These are phyloP conservation scores for Morone saxatilis DNA, from an alignment of 2,113 vertebrate species.

Conservation along the genomic window DNA sequence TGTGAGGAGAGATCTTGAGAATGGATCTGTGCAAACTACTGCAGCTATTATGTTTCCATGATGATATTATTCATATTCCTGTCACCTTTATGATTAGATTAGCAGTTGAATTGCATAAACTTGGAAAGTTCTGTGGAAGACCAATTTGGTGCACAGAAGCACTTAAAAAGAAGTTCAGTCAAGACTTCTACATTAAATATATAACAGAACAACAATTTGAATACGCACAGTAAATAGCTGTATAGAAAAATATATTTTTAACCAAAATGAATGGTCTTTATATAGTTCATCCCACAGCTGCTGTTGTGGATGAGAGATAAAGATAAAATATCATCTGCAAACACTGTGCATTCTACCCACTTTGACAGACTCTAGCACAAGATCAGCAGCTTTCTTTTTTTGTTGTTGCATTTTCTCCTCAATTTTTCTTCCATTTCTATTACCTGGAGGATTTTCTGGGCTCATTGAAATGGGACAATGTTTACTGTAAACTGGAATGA, in stretches of 20 bases:
- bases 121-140: slow-evolving; percentile 24
- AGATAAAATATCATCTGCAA: slow-evolving; percentile 14
- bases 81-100: slow-evolving; percentile 52
- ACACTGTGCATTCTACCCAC: slow-evolving; percentile 1
- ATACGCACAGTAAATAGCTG: background rate
- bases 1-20: slow-evolving; percentile 44
- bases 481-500: background rate
- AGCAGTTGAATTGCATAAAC: slow-evolving; percentile 28
- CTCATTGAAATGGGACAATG: background rate
- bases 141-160: background rate
- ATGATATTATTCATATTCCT: slow-evolving; percentile 54
- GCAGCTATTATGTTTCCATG: slow-evolving; percentile 50
- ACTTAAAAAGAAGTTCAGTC: background rate
- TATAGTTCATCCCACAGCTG: background rate
- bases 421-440: slow-evolving; percentile 11
- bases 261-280: slow-evolving; percentile 12
- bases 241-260: slow-evolving; percentile 21
- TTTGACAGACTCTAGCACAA: slow-evolving; percentile 15
- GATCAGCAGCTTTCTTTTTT: slow-evolving; percentile 22
- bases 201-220: background rate
- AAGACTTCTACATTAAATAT: background rate
- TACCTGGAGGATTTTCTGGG: background rate
- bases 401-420: slow-evolving; percentile 6
- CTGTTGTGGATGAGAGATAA: slow-evolving; percentile 19
- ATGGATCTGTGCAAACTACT: slow-evolving; percentile 47